These are phyloP conservation scores for Aphaenogaster rudis DNA, from an alignment of 1,140 invertebrate genomes.

Conservation along the genomic window DNA sequence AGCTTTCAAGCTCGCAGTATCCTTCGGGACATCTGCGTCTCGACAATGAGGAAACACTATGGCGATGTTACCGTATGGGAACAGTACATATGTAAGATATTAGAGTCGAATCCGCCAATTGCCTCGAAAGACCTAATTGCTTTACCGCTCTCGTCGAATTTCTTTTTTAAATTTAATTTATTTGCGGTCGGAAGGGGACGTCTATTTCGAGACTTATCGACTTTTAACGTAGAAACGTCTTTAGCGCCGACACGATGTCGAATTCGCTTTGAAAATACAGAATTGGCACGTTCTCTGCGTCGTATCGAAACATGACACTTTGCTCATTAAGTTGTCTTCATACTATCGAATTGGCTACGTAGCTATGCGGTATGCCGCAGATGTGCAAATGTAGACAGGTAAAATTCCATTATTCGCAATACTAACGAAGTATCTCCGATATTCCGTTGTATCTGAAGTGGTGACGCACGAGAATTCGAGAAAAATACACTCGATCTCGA, in stretches of 20 bases:
- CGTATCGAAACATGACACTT: not conserved
- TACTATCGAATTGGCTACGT: not conserved
- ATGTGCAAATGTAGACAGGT: conserved; percentile 8
- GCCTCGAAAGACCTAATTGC: not conserved
- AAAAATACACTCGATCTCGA: conserved; percentile 7
- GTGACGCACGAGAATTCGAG: conserved; percentile 16
- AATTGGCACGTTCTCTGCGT: not conserved
- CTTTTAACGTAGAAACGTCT: not conserved
- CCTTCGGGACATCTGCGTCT: conserved; percentile 2
- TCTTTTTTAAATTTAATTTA: conserved; percentile 4
- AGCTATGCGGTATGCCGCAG: not conserved
- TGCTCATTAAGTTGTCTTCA: not conserved
- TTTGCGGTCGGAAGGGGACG: not conserved
- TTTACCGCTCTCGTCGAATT: not conserved
- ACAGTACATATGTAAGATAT: not conserved
- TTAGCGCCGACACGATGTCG: not conserved
- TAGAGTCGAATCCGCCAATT: not conserved
- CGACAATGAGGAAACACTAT: not conserved
- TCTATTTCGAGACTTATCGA: not conserved
- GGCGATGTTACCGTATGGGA: not conserved
- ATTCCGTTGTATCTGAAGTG: not conserved
- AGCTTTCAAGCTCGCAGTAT: not conserved
- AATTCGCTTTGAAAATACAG: conserved; percentile 1
- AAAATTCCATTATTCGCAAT: not conserved
- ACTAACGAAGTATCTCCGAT: not conserved